Evolutionary conservation across 64 coral and sea anemone species (phyloP).

Genomic region (Catalaphyllia jardinei): DNA sequence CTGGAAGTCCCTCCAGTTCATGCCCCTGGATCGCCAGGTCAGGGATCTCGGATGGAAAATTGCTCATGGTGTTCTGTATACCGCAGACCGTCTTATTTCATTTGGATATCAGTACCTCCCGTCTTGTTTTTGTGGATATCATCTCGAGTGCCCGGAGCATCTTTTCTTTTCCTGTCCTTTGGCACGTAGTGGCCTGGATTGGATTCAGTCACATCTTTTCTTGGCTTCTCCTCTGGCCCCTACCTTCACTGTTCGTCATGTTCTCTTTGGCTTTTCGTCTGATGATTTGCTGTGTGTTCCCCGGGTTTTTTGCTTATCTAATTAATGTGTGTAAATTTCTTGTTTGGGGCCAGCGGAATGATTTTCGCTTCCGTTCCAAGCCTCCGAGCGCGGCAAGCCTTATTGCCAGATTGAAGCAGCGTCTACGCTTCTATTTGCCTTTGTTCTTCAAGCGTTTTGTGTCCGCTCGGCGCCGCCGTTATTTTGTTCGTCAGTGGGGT

Average conservation of each 20-base stretch:
- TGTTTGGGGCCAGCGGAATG: neutral
- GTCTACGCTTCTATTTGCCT: neutral
- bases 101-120: neutral
- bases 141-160: neutral
- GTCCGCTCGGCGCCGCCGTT: no score
- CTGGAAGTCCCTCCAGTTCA: neutral
- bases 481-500: no score
- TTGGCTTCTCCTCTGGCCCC: neutral
- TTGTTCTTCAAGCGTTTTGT: no score
- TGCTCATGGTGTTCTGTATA: neutral
- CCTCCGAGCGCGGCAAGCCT: neutral
- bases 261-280: neutral
- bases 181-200: neutral
- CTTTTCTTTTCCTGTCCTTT: neutral
- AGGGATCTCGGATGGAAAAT: constrained; percentile 20
- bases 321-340: neutral
- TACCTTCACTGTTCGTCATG: neutral
- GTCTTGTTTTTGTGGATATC: neutral
- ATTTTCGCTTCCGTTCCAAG: neutral
- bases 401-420: no score
- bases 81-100: neutral
- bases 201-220: neutral
- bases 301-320: neutral
- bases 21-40: neutral
- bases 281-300: neutral